A percentile compares a stretch with the other conserved stretches of the same genome.
Conservation (phyloP, 2,888 invertebrate genomes). For the Xanthostigma xanthostigma region DNA sequence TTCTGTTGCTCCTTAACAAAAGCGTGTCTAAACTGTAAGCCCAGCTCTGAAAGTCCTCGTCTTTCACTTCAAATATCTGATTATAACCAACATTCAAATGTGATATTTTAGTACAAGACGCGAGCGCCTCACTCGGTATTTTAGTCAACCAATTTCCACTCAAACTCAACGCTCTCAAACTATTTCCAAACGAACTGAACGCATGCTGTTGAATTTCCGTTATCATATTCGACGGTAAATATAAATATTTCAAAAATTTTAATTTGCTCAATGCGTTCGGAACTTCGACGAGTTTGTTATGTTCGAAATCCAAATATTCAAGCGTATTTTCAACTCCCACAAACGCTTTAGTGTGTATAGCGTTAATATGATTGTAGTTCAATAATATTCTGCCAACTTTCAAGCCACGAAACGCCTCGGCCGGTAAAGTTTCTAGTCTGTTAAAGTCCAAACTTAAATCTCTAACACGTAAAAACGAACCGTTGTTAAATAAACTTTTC, state of each 20-base stretch:
- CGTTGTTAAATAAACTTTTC: slow-evolving; percentile 48
- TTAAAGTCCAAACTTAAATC: slow-evolving; percentile 74
- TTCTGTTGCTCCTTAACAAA: slow-evolving; percentile 68
- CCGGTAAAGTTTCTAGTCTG: slow-evolving; percentile 49
- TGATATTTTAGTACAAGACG: slow-evolving; percentile 58
- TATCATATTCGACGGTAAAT: slow-evolving; percentile 66
- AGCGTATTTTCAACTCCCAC: slow-evolving; percentile 54
- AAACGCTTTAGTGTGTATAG: slow-evolving; percentile 57
- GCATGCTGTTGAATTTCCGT: slow-evolving; percentile 46
- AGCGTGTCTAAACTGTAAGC: slow-evolving; percentile 65
- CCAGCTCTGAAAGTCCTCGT: slow-evolving; percentile 66
- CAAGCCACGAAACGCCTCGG: slow-evolving; percentile 50
- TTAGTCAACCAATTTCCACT: slow-evolving; percentile 66
- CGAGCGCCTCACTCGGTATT: slow-evolving; percentile 54
- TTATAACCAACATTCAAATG: slow-evolving; percentile 84
- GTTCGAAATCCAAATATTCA: slow-evolving; percentile 71
- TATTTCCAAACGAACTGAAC: slow-evolving; percentile 37
- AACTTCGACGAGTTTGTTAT: slow-evolving; percentile 55
- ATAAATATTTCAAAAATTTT: slow-evolving; percentile 59
- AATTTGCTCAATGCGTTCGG: slow-evolving; percentile 53
- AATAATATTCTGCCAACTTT: slow-evolving; percentile 63
- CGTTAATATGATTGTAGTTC: slow-evolving; percentile 58
- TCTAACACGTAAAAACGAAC: slow-evolving; percentile 45
- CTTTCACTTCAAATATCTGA: slow-evolving; percentile 59
- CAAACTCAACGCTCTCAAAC: slow-evolving; percentile 61